These are phyloP conservation scores for Drosophila robusta DNA, from an alignment of 2,888 invertebrate genomes.

Conservation along the genomic window DNA sequence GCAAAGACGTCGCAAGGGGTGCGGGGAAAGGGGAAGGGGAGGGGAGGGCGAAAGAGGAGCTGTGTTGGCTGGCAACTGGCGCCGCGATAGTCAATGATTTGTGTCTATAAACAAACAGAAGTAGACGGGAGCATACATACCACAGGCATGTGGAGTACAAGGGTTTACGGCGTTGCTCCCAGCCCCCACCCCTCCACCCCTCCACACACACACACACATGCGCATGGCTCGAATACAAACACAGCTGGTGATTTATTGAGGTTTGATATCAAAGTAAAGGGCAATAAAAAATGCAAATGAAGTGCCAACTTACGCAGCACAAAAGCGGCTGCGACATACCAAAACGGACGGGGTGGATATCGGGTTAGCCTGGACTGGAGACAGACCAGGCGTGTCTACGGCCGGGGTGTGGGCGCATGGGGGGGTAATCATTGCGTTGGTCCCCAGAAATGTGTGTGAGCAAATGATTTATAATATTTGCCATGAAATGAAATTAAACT, in stretches of 20 bases:
- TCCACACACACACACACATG: conserved; percentile 28
- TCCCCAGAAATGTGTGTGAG: conserved; percentile 54
- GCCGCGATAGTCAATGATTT: conserved; percentile 79
- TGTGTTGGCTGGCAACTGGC: conserved; percentile 53
- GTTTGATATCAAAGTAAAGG: conserved; percentile 80
- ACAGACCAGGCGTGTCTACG: conserved; percentile 40
- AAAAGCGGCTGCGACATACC: conserved; percentile 49
- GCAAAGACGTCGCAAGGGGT: conserved; percentile 11
- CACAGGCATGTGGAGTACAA: conserved; percentile 66
- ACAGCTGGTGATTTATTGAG: conserved; percentile 82
- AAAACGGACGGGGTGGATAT: conserved; percentile 21
- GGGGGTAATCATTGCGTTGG: conserved; percentile 64
- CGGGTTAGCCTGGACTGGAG: conserved; percentile 41
- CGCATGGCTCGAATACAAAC: conserved; percentile 56
- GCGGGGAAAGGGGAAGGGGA: background rate
- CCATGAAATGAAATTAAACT: conserved; percentile 79
- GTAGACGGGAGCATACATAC: conserved; percentile 52
- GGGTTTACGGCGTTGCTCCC: conserved; percentile 36
- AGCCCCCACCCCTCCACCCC: conserved; percentile 6
- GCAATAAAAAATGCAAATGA: conserved; percentile 84
- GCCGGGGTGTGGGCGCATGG: conserved; percentile 8
- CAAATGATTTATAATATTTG: conserved; percentile 80
- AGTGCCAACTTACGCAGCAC: conserved; percentile 79
- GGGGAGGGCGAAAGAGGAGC: background rate
- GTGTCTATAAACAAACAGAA: conserved; percentile 68